phyloP scores from a whole-genome alignment of 2,888 invertebrate species.

The Muscina levida region DNA sequence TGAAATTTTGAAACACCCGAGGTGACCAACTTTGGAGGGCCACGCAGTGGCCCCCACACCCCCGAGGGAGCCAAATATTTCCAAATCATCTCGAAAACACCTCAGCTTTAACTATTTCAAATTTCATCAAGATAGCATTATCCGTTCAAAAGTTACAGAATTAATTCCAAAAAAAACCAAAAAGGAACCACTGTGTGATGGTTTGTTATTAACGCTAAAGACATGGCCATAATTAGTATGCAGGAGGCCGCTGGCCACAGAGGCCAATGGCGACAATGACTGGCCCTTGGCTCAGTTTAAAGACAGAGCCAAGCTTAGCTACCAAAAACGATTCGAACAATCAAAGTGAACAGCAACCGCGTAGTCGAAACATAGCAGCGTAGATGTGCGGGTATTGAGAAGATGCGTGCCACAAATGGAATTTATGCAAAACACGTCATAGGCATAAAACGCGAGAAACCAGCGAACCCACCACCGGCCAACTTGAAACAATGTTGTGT shows the following conservation, averaged over 20 bases:
- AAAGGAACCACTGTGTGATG: slow-evolving; percentile 52
- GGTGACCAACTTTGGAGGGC: too few species aligned
- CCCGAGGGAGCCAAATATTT: too few species aligned
- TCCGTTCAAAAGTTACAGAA: too few species aligned
- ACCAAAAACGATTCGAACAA: slow-evolving; percentile 48
- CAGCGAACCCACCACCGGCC: neutral
- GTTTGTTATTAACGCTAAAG: slow-evolving; percentile 62
- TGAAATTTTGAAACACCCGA: too few species aligned
- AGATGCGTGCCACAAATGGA: slow-evolving; percentile 55
- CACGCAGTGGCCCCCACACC: too few species aligned
- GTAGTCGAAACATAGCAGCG: too few species aligned
- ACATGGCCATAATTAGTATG: slow-evolving; percentile 65
- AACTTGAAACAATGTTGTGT: slow-evolving; percentile 14
- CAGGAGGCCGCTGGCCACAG: slow-evolving; percentile 45
- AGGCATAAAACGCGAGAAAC: neutral
- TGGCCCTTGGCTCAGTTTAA: slow-evolving; percentile 6
- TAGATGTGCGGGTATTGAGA: slow-evolving; percentile 33
- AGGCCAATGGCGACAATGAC: slow-evolving; percentile 34
- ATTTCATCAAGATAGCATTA: too few species aligned
- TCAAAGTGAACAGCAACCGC: slow-evolving; percentile 20
- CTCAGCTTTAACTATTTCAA: too few species aligned
- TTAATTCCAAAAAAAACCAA: too few species aligned
- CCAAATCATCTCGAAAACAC: too few species aligned
- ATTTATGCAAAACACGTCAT: slow-evolving; percentile 63
- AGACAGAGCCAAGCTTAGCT: neutral